Evolutionary conservation across 2,113 vertebrate genomes (phyloP).

Genomic region (Spea bombifrons): DNA sequence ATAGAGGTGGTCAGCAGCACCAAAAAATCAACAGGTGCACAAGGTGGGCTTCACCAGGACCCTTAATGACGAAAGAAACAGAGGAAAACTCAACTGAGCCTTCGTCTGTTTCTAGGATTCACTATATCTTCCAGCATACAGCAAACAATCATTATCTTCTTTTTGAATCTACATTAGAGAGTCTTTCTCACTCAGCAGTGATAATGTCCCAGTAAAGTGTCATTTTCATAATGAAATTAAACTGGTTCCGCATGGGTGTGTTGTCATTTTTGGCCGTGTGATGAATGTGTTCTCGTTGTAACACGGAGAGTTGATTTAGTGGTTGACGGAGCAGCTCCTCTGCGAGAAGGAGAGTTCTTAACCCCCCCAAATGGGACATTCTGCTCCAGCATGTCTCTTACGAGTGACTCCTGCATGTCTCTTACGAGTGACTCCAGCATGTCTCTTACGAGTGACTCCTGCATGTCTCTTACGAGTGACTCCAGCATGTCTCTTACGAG

Average conservation of each 20-base stretch:
- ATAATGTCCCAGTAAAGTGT: conserved; percentile 33
- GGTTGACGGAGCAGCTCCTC: not conserved
- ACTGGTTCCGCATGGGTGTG: not conserved
- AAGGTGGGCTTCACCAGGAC: too few relatives aligned
- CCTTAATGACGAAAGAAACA: too few relatives aligned
- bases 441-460: not conserved
- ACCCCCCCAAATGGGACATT: not conserved
- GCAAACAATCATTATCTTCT: too few relatives aligned
- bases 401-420: not conserved
- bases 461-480: not conserved
- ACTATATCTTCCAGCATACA: too few relatives aligned
- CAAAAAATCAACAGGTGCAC: too few relatives aligned
- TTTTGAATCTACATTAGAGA: too few relatives aligned
- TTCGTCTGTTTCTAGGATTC: too few relatives aligned
- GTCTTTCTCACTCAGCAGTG: conserved; percentile 37
- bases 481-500: not conserved
- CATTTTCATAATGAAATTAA: conserved; percentile 49
- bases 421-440: not conserved
- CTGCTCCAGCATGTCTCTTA: not conserved
- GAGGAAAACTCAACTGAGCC: too few relatives aligned
- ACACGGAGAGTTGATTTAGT: not conserved
- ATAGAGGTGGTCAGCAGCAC: too few relatives aligned
- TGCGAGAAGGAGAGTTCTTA: not conserved
- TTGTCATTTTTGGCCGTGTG: conserved; percentile 18
- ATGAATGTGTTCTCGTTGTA: conserved; percentile 24